Base-by-base conservation (phyloP, 2,113 vertebrate species). In the Oreocharis arfaki region DNA sequence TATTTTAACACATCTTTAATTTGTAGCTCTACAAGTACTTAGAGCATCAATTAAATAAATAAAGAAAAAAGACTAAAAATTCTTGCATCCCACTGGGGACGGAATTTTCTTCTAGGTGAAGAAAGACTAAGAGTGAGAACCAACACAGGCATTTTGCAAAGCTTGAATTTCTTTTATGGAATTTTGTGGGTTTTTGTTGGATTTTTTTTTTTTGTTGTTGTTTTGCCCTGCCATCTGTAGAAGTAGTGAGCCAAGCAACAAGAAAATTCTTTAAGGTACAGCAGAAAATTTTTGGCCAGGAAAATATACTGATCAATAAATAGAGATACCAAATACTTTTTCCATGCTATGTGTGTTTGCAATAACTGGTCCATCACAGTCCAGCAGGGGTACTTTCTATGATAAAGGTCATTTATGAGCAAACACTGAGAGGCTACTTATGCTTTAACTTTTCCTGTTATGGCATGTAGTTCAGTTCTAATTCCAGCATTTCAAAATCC, bases 171-270 rank as follows among this genome's bases (percentile, higher is more conserved):
- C 9, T 71, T 74, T 46, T 52, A 14, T 39, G 21, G 5, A 0
- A 0, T 47, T 23, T 28, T 84, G 28, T 69, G 28, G 20, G 1
- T 7, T 33, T 39, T 57, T 68, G 4, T 44, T 20, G 2, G 4
- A 1, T 11, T 23, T 17, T 17, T 12, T 26, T 46, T 46, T 21
- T 49, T 52, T 44, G n/a, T n/a, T n/a, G n/a, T n/a, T 44, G 9
- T 46, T 26, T 16, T 87, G 10, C 7, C 16, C 4, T 69, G 22
- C 6, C 11, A 46, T 70, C 44, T 56, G 10, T 65, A 84, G 59
- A 61, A 59, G 15, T 41, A 35, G 11, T 46, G 32, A 78, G 37
- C 46, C 37, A 59, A 70, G 3, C 7, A 55, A 46, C 15, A 70
- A 21, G 30, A 59, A 83, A 85, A 53, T 13, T 56, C 12, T 77